Percentiles rank a stretch among this genome's conserved stretches.
Conservation (phyloP, 2,113 vertebrate species). For the Brachionichthys hirsutus region DNA sequence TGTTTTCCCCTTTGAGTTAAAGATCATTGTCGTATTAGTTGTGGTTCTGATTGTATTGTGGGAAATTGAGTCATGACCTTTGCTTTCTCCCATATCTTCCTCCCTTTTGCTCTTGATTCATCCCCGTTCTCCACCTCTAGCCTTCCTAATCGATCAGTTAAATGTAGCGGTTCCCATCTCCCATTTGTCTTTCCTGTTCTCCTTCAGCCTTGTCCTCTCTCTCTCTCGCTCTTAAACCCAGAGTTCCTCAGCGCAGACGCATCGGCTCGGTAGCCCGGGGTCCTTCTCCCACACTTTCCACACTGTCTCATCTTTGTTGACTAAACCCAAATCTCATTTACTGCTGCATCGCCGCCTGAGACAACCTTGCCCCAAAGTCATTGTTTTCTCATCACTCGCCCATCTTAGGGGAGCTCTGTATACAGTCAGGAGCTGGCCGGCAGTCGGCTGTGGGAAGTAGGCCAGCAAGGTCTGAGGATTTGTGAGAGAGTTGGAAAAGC, state of each 20-base stretch:
- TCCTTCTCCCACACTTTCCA: constrained; percentile 60
- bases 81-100: background rate
- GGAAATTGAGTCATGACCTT: too few relatives aligned
- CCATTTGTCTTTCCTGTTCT: constrained; percentile 13
- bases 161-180: constrained; percentile 11
- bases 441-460: constrained; percentile 61
- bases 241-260: constrained; percentile 41
- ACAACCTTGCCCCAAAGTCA: constrained; percentile 60
- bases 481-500: constrained; percentile 62
- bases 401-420: constrained; percentile 42
- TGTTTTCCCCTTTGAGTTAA: background rate
- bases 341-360: constrained; percentile 24
- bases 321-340: constrained; percentile 67
- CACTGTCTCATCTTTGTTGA: constrained; percentile 68
- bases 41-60: too few relatives aligned
- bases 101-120: constrained; percentile 1
- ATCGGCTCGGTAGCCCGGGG: constrained; percentile 34
- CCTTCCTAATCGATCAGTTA: constrained; percentile 22
- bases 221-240: constrained; percentile 17
- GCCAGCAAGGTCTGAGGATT: constrained; percentile 69
- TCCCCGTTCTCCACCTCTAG: background rate
- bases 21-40: background rate
- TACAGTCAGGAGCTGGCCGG: constrained; percentile 41
- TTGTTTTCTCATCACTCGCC: constrained; percentile 41
- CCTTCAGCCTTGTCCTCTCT: background rate